Conservation (phyloP, 2,113 vertebrate genomes). For the Myiagra hebetior region DNA sequence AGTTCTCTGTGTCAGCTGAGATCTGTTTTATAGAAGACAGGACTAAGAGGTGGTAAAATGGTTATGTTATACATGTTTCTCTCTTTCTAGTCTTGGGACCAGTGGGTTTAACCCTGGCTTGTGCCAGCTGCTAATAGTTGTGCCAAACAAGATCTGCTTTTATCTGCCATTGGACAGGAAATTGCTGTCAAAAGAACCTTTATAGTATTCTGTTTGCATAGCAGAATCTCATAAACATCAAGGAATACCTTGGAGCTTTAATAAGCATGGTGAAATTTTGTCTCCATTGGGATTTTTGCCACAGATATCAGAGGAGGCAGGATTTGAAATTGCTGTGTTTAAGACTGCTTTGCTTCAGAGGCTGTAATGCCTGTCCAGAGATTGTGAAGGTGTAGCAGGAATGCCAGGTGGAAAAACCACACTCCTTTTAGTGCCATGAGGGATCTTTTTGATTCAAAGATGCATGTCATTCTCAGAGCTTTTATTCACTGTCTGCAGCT, state of each 20-base stretch:
- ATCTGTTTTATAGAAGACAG: neutral
- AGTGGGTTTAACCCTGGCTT: neutral
- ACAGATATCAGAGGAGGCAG: neutral
- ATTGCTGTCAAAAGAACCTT: neutral
- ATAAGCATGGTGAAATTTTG: neutral
- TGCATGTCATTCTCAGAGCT: neutral
- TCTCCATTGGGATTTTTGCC: neutral
- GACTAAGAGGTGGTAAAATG: neutral
- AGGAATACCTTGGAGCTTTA: neutral
- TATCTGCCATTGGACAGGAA: neutral
- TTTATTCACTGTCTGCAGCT: neutral
- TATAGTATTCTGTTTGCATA: neutral
- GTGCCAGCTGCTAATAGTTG: neutral
- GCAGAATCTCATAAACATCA: neutral
- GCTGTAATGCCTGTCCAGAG: neutral
- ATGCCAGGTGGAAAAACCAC: neutral
- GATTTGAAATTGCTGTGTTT: neutral
- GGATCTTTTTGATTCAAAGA: neutral
- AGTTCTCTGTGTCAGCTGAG: neutral
- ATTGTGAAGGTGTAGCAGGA: neutral
- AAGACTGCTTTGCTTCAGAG: neutral
- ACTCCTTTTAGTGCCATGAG: neutral
- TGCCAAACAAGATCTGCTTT: neutral
- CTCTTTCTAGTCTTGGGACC: neutral
- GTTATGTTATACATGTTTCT: fast-evolving